Percentiles rank a stretch among this genome's conserved stretches.
phyloP scores from a whole-genome alignment of 2,113 vertebrate genomes.

The Scatophagus argus region DNA sequence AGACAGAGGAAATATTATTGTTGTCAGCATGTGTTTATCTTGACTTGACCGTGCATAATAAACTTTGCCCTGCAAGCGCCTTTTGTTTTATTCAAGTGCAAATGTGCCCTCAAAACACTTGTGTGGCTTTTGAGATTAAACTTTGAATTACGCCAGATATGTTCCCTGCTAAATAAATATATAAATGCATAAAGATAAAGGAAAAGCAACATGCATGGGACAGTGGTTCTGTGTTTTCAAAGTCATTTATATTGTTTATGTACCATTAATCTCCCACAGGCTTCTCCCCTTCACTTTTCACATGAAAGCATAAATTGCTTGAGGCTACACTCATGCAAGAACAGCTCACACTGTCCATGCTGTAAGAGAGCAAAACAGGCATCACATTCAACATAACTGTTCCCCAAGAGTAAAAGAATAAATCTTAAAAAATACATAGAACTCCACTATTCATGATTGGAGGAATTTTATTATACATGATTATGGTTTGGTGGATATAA shows the following conservation, averaged over 20 bases:
- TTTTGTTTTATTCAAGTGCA: constrained; percentile 47
- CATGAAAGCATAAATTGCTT: constrained; percentile 77
- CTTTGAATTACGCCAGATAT: constrained; percentile 33
- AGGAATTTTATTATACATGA: constrained; percentile 38
- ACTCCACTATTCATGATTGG: constrained; percentile 23
- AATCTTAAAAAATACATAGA: constrained; percentile 5
- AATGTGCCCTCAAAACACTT: constrained; percentile 28
- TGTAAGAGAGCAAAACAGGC: constrained; percentile 43
- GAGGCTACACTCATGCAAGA: constrained; percentile 73
- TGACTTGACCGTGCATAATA: constrained; percentile 52
- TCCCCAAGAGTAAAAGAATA: constrained; percentile 21
- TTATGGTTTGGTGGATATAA: constrained; percentile 57
- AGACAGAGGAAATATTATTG: constrained; percentile 63
- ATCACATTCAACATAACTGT: constrained; percentile 37
- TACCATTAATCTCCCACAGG: constrained; percentile 78
- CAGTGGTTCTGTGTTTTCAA: constrained; percentile 45
- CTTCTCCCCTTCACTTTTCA: constrained; percentile 64
- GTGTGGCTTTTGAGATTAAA: constrained; percentile 32
- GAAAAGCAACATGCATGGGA: constrained; percentile 34
- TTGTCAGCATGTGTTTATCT: constrained; percentile 69
- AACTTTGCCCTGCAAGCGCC: constrained; percentile 49
- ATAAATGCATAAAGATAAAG: constrained; percentile 32
- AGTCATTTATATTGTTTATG: constrained; percentile 79
- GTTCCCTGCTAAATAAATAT: constrained; percentile 24
- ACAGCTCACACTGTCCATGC: constrained; percentile 51